Percentiles rank a stretch among this genome's conserved stretches.
These are phyloP conservation scores for Abrostola tripartita DNA, from an alignment of 2,888 invertebrate species.

Conservation along the genomic window DNA sequence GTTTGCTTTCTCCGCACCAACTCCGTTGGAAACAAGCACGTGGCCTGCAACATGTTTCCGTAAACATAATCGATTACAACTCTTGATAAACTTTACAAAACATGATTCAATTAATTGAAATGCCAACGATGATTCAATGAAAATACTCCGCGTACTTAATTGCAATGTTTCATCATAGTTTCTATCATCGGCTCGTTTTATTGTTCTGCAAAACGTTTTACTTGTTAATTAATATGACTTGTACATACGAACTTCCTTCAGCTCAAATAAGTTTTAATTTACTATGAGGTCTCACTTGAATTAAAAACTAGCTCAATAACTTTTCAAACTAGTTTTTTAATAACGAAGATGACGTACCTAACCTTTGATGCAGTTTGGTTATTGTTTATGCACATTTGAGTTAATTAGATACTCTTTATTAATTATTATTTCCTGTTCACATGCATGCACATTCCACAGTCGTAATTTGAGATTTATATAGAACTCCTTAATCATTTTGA, in stretches of 20 bases:
- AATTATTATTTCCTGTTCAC: constrained; percentile 18
- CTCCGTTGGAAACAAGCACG: constrained; percentile 70
- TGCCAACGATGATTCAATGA: constrained; percentile 36
- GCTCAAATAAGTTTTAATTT: constrained; percentile 22
- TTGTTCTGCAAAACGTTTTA: constrained; percentile 30
- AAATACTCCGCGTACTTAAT: constrained; percentile 21
- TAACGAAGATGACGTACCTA: constrained; percentile 32
- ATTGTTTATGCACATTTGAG: constrained; percentile 24
- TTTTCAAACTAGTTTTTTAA: constrained; percentile 29
- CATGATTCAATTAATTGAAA: constrained; percentile 43
- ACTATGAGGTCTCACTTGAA: constrained; percentile 25
- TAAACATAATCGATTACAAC: constrained; percentile 47
- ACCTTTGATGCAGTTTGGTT: constrained; percentile 17
- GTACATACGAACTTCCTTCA: constrained; percentile 7
- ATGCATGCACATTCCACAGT: constrained; percentile 11
- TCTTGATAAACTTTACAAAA: constrained; percentile 41
- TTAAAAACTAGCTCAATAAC: not conserved
- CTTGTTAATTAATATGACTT: constrained; percentile 29
- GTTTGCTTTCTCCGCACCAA: constrained; percentile 75
- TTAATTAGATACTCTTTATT: constrained; percentile 12
- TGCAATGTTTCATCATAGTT: constrained; percentile 29
- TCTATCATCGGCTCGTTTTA: constrained; percentile 33
- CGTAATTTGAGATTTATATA: constrained; percentile 16
- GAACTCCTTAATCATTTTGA: constrained; percentile 11
- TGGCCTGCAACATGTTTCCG: constrained; percentile 64